Base-by-base conservation (phyloP, 2,113 vertebrate species). In the Microcebus tavaratra region DNA sequence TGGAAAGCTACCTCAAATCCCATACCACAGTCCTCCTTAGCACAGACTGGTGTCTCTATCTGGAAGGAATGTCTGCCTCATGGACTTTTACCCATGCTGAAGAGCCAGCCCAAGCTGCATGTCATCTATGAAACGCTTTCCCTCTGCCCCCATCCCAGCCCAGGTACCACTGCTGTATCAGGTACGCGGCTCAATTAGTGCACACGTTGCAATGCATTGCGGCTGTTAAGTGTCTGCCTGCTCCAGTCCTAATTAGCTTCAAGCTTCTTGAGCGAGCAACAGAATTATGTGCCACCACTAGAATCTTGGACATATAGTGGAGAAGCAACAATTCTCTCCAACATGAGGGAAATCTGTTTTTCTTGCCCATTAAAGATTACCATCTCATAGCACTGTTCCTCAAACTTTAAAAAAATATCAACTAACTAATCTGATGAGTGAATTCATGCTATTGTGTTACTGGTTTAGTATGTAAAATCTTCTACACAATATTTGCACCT, bases 381-480 rank as follows among this genome's bases (percentile, higher is more conserved):
- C 17, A 29, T 36, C 83, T 48, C 20, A 87, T 70, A 68, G 11
- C 39, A 4, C 15, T 83, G 75, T 42, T 55, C 45, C 42, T 91
- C 13, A 65, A 18, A 39, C 23, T 90, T 86, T 83, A 31, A 63
- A 96, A 96, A 96, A 55, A 57, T 81, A 89, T 36, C 86, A 92
- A 8, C 18, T 15, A 68, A 48, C 80, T 73, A 31, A 94, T 65
- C 27, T 20, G 81, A 65, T 65, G 81, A 95, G 53, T 78, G 31
- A 88, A 82, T 89, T 80, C 45, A 50, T 80, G 11, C 13, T 63
- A 11, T 50, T 34, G 2, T 82, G 2, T 86, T 82, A 50, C 3
- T 53, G 13, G 39, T 63, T 82, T 39, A 86, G n/a, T 89, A 36
- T 73, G 17, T 61, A 75, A 86, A 76, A 25, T 81, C 48, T 89